Evolutionary conservation across 2,113 vertebrate genomes (phyloP), one percentile per base, ranked within the genome.

Genomic region (Herpailurus yagouaroundi): DNA sequence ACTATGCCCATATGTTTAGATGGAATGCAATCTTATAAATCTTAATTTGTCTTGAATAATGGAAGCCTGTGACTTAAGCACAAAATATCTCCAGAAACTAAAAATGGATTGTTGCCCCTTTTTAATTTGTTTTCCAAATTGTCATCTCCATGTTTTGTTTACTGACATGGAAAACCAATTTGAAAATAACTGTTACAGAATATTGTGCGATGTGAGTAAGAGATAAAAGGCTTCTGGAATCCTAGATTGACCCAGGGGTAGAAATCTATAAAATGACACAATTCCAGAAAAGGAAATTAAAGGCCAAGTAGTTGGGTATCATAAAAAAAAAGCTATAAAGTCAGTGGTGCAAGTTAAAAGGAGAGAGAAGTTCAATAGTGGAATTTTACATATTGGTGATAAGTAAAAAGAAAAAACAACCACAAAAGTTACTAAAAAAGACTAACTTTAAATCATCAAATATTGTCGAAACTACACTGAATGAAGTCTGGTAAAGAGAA

Each of bases 41-140:
- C 96, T 93, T 98, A 93, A 97, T 98, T 98, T 97, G 80, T 96
- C 92, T 98, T 97, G 84, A 97, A 82, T 94, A 96, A 83, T 27
- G 55, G 95, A 91, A 97, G 57, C 73, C 48, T 11, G 11, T 82
- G 77, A 77, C 85, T 97, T 92, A 57, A 96, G 87, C 87, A 92
- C 45, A 95, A 79, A 95, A 77, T 50, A 38, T 69, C 64, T 92
- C 29, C 6, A 73, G 85, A 86, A 96, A 98, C 97, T 92, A 97
- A 97, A 98, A 97, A 80, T 88, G 57, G 38, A 76, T 95, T 97
- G 95, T 64, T 60, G 21, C 85, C 97, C 68, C 73, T 96, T 98
- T 98, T 92, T 94, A 91, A 97, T 87, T 93, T 94, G 41, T 38
- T 85, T 63, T 38, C 91, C 96, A 97, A 97, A 96, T 89, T 98